Conservation (phyloP, 1,140 invertebrate species). For the Diabrotica undecimpunctata region DNA sequence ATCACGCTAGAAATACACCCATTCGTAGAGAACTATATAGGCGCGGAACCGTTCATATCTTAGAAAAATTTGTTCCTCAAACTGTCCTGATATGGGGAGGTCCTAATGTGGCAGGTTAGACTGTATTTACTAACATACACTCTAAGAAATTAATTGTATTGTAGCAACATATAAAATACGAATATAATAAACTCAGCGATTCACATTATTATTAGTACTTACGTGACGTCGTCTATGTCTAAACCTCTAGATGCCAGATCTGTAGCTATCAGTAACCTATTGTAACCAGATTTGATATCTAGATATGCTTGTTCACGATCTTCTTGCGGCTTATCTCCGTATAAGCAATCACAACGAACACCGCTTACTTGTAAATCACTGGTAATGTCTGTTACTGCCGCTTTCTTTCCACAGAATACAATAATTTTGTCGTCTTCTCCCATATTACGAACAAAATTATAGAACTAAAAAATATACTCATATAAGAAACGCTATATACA, state of each 20-base stretch:
- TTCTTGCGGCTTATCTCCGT: constrained; percentile 82
- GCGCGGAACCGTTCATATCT: too few species aligned
- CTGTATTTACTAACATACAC: too few species aligned
- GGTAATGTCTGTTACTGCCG: constrained; percentile 74
- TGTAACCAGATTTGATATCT: constrained; percentile 72
- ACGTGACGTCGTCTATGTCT: constrained; percentile 89
- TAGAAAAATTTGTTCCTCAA: too few species aligned
- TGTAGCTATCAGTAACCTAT: constrained; percentile 86
- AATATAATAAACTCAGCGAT: too few species aligned
- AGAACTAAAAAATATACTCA: constrained; percentile 38
- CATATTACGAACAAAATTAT: constrained; percentile 38
- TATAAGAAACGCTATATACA: too few species aligned
- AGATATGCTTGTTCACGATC: constrained; percentile 82
- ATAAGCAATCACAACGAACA: constrained; percentile 72
- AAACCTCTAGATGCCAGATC: constrained; percentile 90
- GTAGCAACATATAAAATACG: too few species aligned
- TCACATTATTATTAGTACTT: constrained; percentile 46
- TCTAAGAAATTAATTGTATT: too few species aligned
- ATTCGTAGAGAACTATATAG: too few species aligned
- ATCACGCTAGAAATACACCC: too few species aligned
- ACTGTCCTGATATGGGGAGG: too few species aligned
- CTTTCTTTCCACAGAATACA: constrained; percentile 83
- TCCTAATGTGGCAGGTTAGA: too few species aligned
- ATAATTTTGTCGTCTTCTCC: constrained; percentile 60
- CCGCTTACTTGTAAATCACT: constrained; percentile 69